Conservation (phyloP, 2,888 invertebrate genomes). For the Harpagoxenus sublaevis region DNA sequence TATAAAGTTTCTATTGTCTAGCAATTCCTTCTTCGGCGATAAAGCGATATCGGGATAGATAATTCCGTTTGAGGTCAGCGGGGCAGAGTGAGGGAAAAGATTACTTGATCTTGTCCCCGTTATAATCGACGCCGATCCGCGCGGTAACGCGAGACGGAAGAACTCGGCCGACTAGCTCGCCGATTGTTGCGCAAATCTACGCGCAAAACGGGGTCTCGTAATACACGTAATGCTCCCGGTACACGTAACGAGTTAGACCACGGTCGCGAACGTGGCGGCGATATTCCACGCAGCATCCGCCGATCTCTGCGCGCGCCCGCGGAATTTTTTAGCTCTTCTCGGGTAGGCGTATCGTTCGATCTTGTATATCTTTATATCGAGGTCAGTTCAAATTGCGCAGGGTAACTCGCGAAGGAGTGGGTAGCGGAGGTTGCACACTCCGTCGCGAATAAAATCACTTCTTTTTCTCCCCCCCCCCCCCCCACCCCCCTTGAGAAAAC, state of each 20-base stretch:
- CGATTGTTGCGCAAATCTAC: slow-evolving; percentile 62
- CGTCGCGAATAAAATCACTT: slow-evolving; percentile 1
- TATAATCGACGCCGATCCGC: slow-evolving; percentile 45
- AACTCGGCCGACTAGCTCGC: slow-evolving; percentile 54
- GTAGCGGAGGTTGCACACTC: neutral
- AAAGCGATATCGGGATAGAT: neutral
- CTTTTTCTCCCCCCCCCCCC: no score
- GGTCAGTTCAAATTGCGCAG: slow-evolving; percentile 30
- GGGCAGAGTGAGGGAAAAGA: slow-evolving; percentile 16
- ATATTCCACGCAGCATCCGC: slow-evolving; percentile 41
- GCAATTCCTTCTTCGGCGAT: neutral
- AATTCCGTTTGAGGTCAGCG: slow-evolving; percentile 5
- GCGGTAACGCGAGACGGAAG: slow-evolving; percentile 60
- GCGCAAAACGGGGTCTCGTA: slow-evolving; percentile 53
- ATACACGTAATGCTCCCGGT: slow-evolving; percentile 42
- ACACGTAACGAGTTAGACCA: slow-evolving; percentile 43
- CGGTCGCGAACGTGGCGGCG: slow-evolving; percentile 19
- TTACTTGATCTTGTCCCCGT: slow-evolving; percentile 40
- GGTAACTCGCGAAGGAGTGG: neutral
- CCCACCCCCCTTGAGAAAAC: neutral
- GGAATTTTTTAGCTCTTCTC: neutral
- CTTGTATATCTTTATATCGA: slow-evolving; percentile 28
- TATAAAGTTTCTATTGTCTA: neutral
- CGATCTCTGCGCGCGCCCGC: neutral
- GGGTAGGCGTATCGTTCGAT: neutral